Base-by-base conservation (phyloP, 2,797 vertebrate species). In the Erithacus rubecula region DNA sequence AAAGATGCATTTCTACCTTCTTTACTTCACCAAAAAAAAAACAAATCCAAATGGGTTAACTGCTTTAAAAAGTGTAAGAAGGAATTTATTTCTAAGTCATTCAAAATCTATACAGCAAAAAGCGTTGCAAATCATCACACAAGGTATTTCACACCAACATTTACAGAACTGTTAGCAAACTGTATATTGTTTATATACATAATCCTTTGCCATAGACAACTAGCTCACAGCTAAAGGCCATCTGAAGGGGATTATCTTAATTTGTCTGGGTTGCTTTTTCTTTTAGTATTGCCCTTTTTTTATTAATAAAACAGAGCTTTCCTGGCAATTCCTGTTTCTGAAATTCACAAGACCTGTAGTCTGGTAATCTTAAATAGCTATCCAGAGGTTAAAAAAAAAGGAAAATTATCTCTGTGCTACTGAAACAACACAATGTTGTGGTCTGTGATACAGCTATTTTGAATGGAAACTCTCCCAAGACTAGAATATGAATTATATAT, bases 381-480 rank as follows among this genome's bases (percentile, higher is more conserved):
- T 47, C 62, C 17, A 89, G 60, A 17, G 62, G 30, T 23, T 67
- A 83, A 89, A 94, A 79, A 79, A 60, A 90, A 92, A 89, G 60
- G 68, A 58, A 96, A 93, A 89, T 53, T 0, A 87, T 84, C 47
- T 87, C 74, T 30, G 8, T 95, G 49, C 44, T 79, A 91, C 87
- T 71, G 75, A 89, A 95, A 74, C 22, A 89, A 83, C 72, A 69
- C 34, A 49, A 59, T 71, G 84, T 41, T 93, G 68, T 59, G 56
- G 65, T 96, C 83, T 89, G 43, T 72, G 70, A 41, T 79, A 74
- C 44, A 80, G 55, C n/a, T 90, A 83, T 80, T 87, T 92, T 86
- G 52, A 67, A 26, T 92, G 70, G 80, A 93, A 95, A 76, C 63
- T 34, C 44, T 93, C 65, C 60, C 65, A 75, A 77, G 92, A 23